phyloP scores from a whole-genome alignment of 2,797 vertebrate species.

The Diceros bicornis region DNA sequence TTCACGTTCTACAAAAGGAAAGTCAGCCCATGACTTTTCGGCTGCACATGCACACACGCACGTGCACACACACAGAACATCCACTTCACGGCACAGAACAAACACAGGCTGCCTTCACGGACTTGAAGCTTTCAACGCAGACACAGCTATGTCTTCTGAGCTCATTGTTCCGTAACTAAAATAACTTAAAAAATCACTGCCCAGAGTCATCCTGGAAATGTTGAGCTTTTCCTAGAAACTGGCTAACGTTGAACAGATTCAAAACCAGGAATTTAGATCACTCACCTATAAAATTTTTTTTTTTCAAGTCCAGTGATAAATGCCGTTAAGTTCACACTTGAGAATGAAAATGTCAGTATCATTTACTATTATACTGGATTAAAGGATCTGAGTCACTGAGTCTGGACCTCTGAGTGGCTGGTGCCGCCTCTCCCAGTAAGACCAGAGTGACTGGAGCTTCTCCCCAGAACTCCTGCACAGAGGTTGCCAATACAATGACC shows the following conservation, averaged over 20 bases:
- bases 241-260: background rate
- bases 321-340: constrained; percentile 4
- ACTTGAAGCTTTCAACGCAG: background rate
- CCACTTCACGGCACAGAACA: background rate
- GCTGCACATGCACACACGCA: background rate
- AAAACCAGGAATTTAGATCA: constrained; percentile 42
- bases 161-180: background rate
- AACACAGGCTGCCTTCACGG: background rate
- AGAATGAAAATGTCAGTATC: constrained; percentile 8
- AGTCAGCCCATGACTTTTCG: background rate
- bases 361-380: background rate
- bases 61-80: background rate
- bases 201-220: constrained; percentile 30
- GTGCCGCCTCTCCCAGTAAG: background rate
- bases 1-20: constrained; percentile 13
- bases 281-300: constrained; percentile 43
- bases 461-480: background rate
- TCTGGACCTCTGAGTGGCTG: background rate
- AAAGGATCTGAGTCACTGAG: background rate
- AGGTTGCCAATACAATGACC: background rate
- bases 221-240: constrained; percentile 30
- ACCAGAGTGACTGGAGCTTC: background rate
- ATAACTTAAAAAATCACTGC: background rate
- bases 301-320: constrained; percentile 34
- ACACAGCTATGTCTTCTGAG: background rate